These are phyloP conservation scores for Hypomesus transpacificus DNA, from an alignment of 2,113 vertebrate species.

Conservation along the genomic window DNA sequence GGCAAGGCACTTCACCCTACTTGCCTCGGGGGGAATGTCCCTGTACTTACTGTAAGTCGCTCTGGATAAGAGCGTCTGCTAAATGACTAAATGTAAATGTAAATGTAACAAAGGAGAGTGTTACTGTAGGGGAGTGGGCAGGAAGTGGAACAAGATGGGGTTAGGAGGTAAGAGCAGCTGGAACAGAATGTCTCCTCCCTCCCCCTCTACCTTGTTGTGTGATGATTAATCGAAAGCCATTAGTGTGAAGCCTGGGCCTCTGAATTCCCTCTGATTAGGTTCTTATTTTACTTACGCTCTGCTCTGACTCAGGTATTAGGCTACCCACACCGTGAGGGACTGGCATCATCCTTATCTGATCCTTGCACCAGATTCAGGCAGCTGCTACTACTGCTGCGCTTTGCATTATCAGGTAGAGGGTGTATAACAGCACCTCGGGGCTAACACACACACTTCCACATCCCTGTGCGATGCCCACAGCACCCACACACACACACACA, in stretches of 20 bases:
- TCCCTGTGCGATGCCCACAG: too few species aligned
- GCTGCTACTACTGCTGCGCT: constrained; percentile 53
- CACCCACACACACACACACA: neutral
- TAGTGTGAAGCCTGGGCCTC: constrained; percentile 53
- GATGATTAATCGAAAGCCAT: constrained; percentile 72
- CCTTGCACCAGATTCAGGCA: constrained; percentile 40
- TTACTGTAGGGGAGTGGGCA: constrained; percentile 24
- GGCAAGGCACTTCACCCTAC: too few species aligned
- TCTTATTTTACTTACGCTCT: constrained; percentile 56
- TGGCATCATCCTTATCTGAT: constrained; percentile 62
- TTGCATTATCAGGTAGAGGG: constrained; percentile 38
- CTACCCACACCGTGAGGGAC: constrained; percentile 61
- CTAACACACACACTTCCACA: constrained; percentile 21
- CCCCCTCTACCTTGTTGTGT: constrained; percentile 39
- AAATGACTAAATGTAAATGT: too few species aligned
- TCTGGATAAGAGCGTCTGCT: too few species aligned
- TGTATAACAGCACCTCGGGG: constrained; percentile 37
- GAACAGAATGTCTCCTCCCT: constrained; percentile 35
- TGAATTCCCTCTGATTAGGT: constrained; percentile 69
- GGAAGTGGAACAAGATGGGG: neutral
- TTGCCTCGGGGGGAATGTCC: too few species aligned
- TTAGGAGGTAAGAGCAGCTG: neutral
- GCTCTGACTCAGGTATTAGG: constrained; percentile 30
- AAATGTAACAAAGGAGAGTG: constrained; percentile 37
- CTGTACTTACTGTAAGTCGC: too few species aligned